Conservation (phyloP, 2,797 vertebrate genomes). For the Enteromius fasciolatus region DNA sequence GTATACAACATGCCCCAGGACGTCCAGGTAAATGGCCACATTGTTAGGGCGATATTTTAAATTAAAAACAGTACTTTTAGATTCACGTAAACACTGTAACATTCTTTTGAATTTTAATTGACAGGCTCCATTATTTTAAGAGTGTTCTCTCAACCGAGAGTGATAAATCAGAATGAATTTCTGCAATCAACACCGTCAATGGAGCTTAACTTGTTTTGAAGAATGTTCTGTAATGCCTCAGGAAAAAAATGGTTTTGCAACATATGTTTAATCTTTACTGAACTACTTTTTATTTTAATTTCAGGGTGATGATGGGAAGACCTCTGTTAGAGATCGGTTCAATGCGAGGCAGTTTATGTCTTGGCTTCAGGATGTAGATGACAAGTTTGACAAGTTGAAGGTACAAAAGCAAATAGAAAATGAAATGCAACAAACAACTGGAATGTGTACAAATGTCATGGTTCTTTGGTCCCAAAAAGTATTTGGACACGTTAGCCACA, state of each 20-base stretch:
- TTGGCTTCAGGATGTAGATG: slow-evolving; percentile 98
- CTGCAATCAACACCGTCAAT: not conserved
- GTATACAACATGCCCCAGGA: slow-evolving; percentile 98
- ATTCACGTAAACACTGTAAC: not conserved
- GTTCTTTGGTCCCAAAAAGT: not conserved
- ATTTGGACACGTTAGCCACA: not conserved
- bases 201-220: not conserved
- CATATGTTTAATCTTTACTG: not conserved
- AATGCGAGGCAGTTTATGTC: slow-evolving; percentile 99
- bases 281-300: slow-evolving; percentile 58
- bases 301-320: slow-evolving; percentile 95
- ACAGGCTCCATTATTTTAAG: not conserved
- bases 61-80: not conserved
- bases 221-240: not conserved
- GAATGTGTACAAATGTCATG: not conserved
- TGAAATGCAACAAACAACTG: not conserved
- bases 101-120: not conserved
- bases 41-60: not conserved
- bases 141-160: not conserved
- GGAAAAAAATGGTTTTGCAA: not conserved
- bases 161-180: not conserved
- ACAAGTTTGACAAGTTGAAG: slow-evolving; percentile 99
- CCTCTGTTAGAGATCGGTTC: slow-evolving; percentile 95
- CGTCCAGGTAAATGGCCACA: slow-evolving; percentile 81
- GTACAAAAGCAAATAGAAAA: slow-evolving; percentile 66